phyloP scores from a whole-genome alignment of 2,113 vertebrate genomes.

The Mixornis gularis region DNA sequence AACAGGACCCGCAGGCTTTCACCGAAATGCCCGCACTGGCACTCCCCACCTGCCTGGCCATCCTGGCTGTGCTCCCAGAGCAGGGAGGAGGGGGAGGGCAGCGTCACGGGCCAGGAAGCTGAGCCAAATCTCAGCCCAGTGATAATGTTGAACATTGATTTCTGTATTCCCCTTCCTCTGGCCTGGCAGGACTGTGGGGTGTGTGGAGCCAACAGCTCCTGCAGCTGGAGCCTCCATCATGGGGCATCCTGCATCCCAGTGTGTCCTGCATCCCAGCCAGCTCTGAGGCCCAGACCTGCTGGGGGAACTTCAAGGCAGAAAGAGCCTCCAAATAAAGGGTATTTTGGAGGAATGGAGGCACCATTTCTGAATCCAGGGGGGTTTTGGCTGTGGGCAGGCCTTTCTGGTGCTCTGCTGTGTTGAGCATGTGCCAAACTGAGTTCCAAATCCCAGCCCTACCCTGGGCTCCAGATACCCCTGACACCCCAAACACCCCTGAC shows the following conservation, averaged over 20 bases:
- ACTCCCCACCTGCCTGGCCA: not conserved
- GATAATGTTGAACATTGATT: not conserved
- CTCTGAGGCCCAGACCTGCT: not conserved
- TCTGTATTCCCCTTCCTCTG: not conserved
- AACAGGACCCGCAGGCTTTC: rapidly evolving
- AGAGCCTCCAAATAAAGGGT: not conserved
- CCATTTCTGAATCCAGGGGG: not conserved
- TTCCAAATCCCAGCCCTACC: rapidly evolving
- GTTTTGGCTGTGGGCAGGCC: rapidly evolving
- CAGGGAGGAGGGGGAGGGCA: not conserved
- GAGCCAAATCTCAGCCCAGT: not conserved
- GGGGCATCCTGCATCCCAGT: not conserved
- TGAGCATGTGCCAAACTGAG: rapidly evolving
- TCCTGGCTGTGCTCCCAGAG: not conserved
- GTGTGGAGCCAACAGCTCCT: not conserved
- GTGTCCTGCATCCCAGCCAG: not conserved
- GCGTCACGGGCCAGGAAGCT: rapidly evolving
- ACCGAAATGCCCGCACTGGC: not conserved
- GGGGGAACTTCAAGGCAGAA: not conserved
- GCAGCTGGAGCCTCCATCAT: not conserved
- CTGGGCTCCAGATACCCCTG: not conserved
- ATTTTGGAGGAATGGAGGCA: not conserved
- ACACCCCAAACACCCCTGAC: not conserved
- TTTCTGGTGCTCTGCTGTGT: not conserved
- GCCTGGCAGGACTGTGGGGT: not conserved